Evolutionary conservation across 2,888 invertebrate genomes (phyloP), one percentile per base, ranked within the genome.

Genomic region (Hartigia nigra): DNA sequence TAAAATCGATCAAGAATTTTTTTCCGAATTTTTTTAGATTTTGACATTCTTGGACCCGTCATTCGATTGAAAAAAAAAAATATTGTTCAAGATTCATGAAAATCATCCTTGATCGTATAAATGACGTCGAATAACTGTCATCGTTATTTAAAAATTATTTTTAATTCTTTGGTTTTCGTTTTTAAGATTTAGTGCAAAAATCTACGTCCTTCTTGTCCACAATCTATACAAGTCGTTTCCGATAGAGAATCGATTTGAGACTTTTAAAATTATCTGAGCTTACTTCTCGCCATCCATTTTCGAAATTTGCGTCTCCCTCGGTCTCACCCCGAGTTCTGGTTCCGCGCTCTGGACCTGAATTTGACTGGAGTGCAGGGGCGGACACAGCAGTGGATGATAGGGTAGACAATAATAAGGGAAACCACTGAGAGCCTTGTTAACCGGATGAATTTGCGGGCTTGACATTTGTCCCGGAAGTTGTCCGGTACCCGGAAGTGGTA

Each of bases 371-470:
- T 90, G 90, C 77, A 90, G 78, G 77, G 90, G 88, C 23, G 91
- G 89, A 83, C 91, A 91, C 4, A 91, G 85, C 69, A 91, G 83
- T 75, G 91, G 91, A 81, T 90, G 90, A 86, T 91, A 91, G 79
- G 91, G 91, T 74, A 91, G 85, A 80, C 90, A 91, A 82, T 91
- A 91, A 80, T 91, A 91, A 39, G 91, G 90, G 82, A 91, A 89
- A 12, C 88, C 87, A 76, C 87, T 86, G 74, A 90, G 84, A 35
- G 88, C 87, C 87, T 91, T 90, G 84, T 87, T 88, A 80, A 88
- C 85, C 69, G 88, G 88, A 83, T 91, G 90, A 81, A 90, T 86
- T 81, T 90, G 91, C 78, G 89, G 85, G 78, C 86, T 85, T 70
- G 87, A 82, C 75, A 90, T 87, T 85, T 90, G 90, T 70, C 88